Conservation (phyloP, 1,140 invertebrate species). For the Drosophila asahinai region DNA sequence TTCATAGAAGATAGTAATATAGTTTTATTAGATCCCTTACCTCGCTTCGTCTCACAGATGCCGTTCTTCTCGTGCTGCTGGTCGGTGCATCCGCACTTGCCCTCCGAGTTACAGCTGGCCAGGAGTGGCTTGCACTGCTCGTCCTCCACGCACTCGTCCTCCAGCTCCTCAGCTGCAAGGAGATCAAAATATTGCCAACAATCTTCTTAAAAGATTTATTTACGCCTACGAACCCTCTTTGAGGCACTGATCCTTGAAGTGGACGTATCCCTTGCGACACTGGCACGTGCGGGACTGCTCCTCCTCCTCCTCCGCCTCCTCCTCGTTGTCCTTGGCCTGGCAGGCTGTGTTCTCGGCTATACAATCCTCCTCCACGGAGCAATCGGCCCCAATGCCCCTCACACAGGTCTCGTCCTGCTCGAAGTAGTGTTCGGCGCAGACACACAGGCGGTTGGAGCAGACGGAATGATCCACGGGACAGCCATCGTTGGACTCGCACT, state of each 20-base stretch:
- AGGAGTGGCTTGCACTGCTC: slow-evolving; percentile 83
- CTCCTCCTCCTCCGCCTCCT: slow-evolving; percentile 38
- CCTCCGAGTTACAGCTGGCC: slow-evolving; percentile 63
- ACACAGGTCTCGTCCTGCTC: slow-evolving; percentile 76
- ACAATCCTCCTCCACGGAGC: slow-evolving; percentile 84
- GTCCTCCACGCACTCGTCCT: slow-evolving; percentile 75
- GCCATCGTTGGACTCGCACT: slow-evolving; percentile 72
- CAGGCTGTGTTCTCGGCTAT: slow-evolving; percentile 83
- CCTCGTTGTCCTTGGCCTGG: slow-evolving; percentile 47
- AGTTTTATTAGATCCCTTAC: slow-evolving; percentile 22
- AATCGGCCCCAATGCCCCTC: slow-evolving; percentile 85
- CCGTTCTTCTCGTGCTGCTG: slow-evolving; percentile 75
- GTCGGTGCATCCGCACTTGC: slow-evolving; percentile 74
- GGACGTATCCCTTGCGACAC: slow-evolving; percentile 82
- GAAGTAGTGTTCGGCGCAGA: slow-evolving; percentile 84
- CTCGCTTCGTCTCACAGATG: slow-evolving; percentile 64
- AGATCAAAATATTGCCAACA: too few relatives aligned
- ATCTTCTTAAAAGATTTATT: not conserved
- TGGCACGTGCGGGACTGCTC: slow-evolving; percentile 80
- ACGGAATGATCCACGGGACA: slow-evolving; percentile 82
- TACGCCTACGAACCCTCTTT: slow-evolving; percentile 65
- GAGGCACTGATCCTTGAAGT: slow-evolving; percentile 85
- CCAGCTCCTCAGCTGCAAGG: slow-evolving; percentile 62
- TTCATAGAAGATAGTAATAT: not conserved
- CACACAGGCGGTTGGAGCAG: slow-evolving; percentile 84